Evolutionary conservation across 2,888 invertebrate species (phyloP).

Genomic region (Xylota segnis): DNA sequence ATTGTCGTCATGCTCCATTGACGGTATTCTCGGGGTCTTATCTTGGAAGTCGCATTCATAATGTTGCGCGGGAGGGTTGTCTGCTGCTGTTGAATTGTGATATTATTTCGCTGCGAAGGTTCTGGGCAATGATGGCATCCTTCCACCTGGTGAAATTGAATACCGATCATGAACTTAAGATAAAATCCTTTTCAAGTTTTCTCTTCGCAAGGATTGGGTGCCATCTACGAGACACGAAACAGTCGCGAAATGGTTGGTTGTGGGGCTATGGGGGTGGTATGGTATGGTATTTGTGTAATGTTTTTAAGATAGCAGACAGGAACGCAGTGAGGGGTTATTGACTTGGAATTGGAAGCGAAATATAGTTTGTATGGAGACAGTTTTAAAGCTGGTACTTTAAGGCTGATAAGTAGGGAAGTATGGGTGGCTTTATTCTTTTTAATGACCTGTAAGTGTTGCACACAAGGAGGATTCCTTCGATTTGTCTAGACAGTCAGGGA

Average conservation of each 20-base stretch:
- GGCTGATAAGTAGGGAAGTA: background rate
- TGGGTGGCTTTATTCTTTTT: background rate
- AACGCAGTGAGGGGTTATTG: constrained; percentile 54
- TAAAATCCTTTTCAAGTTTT: constrained; percentile 49
- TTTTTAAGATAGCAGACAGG: constrained; percentile 52
- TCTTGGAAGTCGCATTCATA: constrained; percentile 41
- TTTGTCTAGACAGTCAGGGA: background rate
- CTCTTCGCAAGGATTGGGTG: constrained; percentile 4
- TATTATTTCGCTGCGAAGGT: background rate
- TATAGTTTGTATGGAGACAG: constrained; percentile 18
- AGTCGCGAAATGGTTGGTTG: constrained; percentile 9
- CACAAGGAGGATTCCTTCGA: background rate
- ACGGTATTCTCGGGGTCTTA: constrained; percentile 37
- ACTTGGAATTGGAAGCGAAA: constrained; percentile 24
- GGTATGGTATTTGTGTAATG: constrained; percentile 21
- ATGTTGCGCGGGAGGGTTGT: constrained; percentile 18
- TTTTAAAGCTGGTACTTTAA: constrained; percentile 40
- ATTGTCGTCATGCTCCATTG: constrained; percentile 56
- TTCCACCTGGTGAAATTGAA: background rate
- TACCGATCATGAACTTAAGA: constrained; percentile 70
- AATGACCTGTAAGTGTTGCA: background rate
- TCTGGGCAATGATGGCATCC: background rate
- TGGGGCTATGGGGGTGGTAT: no score
- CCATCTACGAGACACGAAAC: background rate
- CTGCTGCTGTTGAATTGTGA: constrained; percentile 5